Evolutionary conservation across 1,140 invertebrate species (phyloP).

Genomic region (Heterodera carotae): DNA sequence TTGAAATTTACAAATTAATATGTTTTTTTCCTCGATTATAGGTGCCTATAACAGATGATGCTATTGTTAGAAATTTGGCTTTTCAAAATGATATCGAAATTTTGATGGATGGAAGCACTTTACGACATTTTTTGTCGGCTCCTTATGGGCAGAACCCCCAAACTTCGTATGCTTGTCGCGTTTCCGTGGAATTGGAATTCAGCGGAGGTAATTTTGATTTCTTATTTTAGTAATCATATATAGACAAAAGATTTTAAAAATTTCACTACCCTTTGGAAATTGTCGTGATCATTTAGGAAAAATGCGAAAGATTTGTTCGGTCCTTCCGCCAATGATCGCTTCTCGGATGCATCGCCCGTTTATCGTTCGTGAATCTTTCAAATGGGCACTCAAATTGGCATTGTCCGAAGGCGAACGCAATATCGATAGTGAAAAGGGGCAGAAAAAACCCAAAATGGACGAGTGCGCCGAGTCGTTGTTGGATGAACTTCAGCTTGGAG

Average conservation of each 20-base stretch:
- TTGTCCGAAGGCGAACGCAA: not conserved
- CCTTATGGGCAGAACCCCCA: conserved; percentile 6
- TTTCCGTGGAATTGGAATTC: not conserved
- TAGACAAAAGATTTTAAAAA: too few species aligned
- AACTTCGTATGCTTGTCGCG: conserved; percentile 10
- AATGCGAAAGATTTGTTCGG: conserved; percentile 8
- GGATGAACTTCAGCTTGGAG: conserved; percentile 14
- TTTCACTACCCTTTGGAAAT: too few species aligned
- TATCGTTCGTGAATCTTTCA: conserved; percentile 9
- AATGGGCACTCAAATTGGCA: conserved; percentile 19
- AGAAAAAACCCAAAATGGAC: not conserved
- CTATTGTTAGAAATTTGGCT: not conserved
- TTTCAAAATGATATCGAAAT: conserved; percentile 13
- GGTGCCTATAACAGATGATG: not conserved
- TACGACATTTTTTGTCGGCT: conserved; percentile 16
- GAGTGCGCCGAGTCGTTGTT: conserved; percentile 3
- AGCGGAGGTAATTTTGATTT: not conserved
- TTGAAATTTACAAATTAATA: not conserved
- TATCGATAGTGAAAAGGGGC: not conserved
- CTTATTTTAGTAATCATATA: too few species aligned
- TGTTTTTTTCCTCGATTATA: too few species aligned
- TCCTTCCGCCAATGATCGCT: conserved; percentile 9
- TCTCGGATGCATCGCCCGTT: conserved; percentile 15
- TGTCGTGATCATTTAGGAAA: too few species aligned
- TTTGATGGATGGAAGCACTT: conserved; percentile 24